Percentiles rank a stretch among this genome's conserved stretches.
Evolutionary conservation across 2,797 vertebrate genomes (phyloP).

Genomic region (Glyptemys insculpta): DNA sequence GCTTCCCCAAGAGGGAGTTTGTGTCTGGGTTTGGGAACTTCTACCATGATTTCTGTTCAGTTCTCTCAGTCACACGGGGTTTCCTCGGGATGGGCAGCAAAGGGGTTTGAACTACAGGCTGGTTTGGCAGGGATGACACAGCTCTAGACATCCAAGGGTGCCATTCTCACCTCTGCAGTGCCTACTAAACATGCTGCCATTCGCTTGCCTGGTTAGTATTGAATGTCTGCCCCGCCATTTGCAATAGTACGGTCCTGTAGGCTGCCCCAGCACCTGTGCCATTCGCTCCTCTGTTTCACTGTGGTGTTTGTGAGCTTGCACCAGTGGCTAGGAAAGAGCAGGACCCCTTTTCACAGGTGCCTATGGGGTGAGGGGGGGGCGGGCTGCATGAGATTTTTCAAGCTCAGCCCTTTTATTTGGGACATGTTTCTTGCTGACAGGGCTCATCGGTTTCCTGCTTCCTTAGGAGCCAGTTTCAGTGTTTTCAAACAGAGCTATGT

Average conservation of each 20-base stretch:
- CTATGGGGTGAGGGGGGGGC: fast-evolving
- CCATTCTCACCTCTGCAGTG: not conserved
- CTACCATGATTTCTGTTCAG: not conserved
- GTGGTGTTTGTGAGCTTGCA: not conserved
- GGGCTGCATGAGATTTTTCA: not conserved
- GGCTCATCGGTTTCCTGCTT: too few relatives aligned
- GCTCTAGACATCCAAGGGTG: not conserved
- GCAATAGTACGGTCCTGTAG: not conserved
- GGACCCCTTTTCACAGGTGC: not conserved
- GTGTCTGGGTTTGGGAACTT: not conserved
- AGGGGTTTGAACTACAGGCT: not conserved
- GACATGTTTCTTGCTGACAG: not conserved
- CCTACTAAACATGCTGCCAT: not conserved
- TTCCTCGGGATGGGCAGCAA: not conserved
- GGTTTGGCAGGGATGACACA: not conserved
- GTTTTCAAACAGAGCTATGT: not conserved
- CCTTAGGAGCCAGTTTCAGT: not conserved
- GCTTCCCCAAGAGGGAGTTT: not conserved
- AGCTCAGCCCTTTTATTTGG: not conserved
- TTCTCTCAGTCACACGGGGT: not conserved
- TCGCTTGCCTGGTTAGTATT: not conserved
- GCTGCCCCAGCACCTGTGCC: not conserved
- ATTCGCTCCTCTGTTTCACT: not conserved
- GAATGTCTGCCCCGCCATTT: not conserved
- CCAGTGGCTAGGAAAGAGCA: not conserved